Evolutionary conservation across 2,888 invertebrate species (phyloP).

Genomic region (Epicampocera succincta): DNA sequence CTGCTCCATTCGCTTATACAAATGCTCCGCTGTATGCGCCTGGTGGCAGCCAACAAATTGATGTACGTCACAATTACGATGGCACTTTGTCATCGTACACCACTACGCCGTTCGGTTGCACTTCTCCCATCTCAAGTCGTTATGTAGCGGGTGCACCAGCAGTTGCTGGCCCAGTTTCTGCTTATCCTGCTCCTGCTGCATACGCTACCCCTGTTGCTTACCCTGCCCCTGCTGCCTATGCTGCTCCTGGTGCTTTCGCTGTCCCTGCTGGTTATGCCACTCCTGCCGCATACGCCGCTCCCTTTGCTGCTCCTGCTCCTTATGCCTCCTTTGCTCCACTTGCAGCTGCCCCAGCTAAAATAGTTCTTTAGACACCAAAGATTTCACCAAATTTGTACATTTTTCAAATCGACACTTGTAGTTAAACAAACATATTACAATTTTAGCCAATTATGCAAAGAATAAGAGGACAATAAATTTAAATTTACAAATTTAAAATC

Average conservation of each 20-base stretch:
- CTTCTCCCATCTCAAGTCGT: slow-evolving; percentile 76
- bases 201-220: slow-evolving; percentile 37
- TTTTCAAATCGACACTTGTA: no score
- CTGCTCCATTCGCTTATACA: slow-evolving; percentile 81
- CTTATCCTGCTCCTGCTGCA: slow-evolving; percentile 42
- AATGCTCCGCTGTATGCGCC: slow-evolving; percentile 81
- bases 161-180: slow-evolving; percentile 54
- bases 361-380: slow-evolving; percentile 41
- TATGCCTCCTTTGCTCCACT: slow-evolving; percentile 69
- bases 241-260: slow-evolving; percentile 38
- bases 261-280: slow-evolving; percentile 52
- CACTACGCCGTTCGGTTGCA: slow-evolving; percentile 77
- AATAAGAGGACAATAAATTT: no score
- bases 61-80: slow-evolving; percentile 78
- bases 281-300: slow-evolving; percentile 60
- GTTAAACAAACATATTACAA: no score
- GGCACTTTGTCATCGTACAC: slow-evolving; percentile 78
- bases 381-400: not conserved
- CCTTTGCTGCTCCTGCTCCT: slow-evolving; percentile 48
- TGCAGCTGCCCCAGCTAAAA: slow-evolving; percentile 61
- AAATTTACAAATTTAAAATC: no score
- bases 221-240: slow-evolving; percentile 70
- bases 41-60: slow-evolving; percentile 78
- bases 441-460: no score
- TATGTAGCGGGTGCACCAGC: slow-evolving; percentile 76